A percentile compares a stretch with the other conserved stretches of the same genome.
phyloP scores from a whole-genome alignment of 2,113 vertebrate species.

The Sclerurus mexicanus region DNA sequence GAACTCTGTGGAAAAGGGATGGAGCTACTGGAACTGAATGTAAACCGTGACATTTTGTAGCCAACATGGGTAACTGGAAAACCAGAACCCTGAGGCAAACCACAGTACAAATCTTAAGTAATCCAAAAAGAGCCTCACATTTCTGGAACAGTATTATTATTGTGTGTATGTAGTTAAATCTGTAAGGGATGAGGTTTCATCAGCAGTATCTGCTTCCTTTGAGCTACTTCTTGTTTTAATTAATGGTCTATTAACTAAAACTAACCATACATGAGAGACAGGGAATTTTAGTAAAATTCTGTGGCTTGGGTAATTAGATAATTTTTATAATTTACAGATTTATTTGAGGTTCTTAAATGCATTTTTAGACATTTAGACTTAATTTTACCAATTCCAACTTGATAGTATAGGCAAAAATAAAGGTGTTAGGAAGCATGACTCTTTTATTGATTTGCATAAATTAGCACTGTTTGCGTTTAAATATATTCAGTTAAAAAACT shows the following conservation, averaged over 20 bases:
- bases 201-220: not conserved
- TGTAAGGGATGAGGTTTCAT: not conserved
- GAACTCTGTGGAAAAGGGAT: not conserved
- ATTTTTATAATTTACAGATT: not conserved
- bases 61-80: not conserved
- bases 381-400: not conserved
- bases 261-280: not conserved
- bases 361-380: not conserved
- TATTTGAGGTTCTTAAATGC: not conserved
- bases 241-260: not conserved
- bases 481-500: not conserved
- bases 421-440: not conserved
- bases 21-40: not conserved
- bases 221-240: not conserved
- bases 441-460: not conserved
- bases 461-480: not conserved
- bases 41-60: fast-evolving
- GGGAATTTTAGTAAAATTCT: not conserved
- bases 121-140: not conserved
- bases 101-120: not conserved
- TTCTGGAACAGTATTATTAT: not conserved
- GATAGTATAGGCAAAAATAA: not conserved
- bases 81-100: not conserved
- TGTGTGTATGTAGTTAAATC: not conserved
- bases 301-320: not conserved